phyloP scores from a whole-genome alignment of 2,888 invertebrate genomes.

The Pterobdella sp. region DNA sequence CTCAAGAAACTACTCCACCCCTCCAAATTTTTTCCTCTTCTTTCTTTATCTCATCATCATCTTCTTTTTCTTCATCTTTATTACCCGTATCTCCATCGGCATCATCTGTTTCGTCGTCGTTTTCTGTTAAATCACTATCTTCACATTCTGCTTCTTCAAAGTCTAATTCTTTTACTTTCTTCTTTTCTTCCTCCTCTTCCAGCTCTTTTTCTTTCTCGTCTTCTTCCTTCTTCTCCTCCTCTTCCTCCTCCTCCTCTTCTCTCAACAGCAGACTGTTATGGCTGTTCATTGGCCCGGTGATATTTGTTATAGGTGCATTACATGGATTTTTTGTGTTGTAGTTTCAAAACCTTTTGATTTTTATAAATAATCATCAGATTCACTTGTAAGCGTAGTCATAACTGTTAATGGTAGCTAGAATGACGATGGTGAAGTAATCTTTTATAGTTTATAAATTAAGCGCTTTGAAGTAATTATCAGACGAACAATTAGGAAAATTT shows the following conservation, averaged over 20 bases:
- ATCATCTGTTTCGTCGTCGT: not conserved
- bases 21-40: not conserved
- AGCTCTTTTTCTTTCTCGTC: not conserved
- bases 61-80: not conserved
- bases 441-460: no score
- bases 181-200: not conserved
- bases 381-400: no score
- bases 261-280: not conserved
- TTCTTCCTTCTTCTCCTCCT: not conserved
- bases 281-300: not conserved
- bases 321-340: not conserved
- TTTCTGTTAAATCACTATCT: not conserved
- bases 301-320: not conserved
- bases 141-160: not conserved
- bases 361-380: no score
- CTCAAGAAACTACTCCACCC: not conserved
- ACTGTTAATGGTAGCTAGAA: no score
- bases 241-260: slow-evolving; percentile 4
- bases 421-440: no score
- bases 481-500: no score
- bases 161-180: not conserved
- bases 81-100: not conserved
- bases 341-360: not conserved
- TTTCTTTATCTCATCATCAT: not conserved
- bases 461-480: no score